These are phyloP conservation scores for Drosophila subpulchrella DNA, from an alignment of 1,140 invertebrate species.

Conservation along the genomic window DNA sequence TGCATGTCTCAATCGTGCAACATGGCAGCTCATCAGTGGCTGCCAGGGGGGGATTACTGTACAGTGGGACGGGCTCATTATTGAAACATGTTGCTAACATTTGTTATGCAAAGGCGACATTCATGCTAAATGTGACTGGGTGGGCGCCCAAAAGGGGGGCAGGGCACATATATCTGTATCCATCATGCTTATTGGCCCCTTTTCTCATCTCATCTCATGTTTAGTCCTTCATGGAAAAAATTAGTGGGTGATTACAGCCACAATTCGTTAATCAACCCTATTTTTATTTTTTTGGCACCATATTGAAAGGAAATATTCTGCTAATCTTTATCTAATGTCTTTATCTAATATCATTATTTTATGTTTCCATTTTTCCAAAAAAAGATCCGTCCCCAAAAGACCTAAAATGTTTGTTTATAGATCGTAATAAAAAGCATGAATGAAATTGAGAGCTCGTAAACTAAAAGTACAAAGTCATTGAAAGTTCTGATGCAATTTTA, in stretches of 20 bases:
- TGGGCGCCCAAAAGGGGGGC: neutral
- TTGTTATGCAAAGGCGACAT: conserved; percentile 80
- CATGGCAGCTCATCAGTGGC: conserved; percentile 50
- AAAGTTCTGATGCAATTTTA: neutral
- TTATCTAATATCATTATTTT: no score
- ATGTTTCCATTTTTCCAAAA: no score
- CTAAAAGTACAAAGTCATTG: no score
- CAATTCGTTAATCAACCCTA: neutral
- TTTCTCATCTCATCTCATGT: neutral
- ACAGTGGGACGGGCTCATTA: conserved; percentile 56
- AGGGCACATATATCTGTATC: conserved; percentile 41
- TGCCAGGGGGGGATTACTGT: conserved; percentile 26
- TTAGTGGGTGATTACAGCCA: neutral
- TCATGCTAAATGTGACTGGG: conserved; percentile 61
- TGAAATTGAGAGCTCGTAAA: neutral
- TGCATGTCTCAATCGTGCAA: conserved; percentile 69
- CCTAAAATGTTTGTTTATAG: neutral
- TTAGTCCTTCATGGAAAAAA: neutral
- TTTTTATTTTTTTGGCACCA: no score
- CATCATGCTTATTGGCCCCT: conserved; percentile 63
- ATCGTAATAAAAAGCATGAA: neutral
- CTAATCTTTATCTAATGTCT: no score
- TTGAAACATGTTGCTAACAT: conserved; percentile 78
- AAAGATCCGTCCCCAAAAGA: no score
- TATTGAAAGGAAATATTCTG: no score